These are phyloP conservation scores for Laupala kohalensis DNA, from an alignment of 1,140 invertebrate species.

Conservation along the genomic window DNA sequence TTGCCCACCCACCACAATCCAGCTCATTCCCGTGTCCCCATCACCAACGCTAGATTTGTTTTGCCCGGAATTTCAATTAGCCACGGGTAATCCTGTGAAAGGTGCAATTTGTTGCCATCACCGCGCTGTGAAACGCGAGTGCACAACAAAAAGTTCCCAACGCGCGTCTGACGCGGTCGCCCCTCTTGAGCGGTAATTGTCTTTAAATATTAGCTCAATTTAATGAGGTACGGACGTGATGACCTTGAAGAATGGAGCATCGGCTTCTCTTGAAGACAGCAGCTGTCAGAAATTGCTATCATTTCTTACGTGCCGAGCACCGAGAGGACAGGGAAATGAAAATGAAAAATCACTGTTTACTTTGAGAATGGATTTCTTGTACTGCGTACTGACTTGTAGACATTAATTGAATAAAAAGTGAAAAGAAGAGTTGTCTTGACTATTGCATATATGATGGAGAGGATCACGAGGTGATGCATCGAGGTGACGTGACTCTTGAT, in stretches of 20 bases:
- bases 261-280: background rate
- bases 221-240: background rate
- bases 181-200: background rate
- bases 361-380: background rate
- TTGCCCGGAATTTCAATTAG: background rate
- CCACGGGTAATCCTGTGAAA: background rate
- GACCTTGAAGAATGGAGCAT: background rate
- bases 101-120: background rate
- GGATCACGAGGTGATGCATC: background rate
- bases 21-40: background rate
- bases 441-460: no score
- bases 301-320: background rate
- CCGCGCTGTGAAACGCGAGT: background rate
- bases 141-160: background rate
- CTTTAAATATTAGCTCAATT: background rate
- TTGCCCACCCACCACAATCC: no score
- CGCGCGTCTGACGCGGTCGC: background rate
- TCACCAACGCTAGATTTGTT: background rate
- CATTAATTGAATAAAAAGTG: background rate
- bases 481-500: background rate
- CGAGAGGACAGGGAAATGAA: background rate
- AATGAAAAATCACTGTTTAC: background rate
- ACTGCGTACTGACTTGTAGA: background rate
- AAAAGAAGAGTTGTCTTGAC: background rate
- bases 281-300: background rate